These are phyloP conservation scores for Ectemnius cavifrons DNA, from an alignment of 2,888 invertebrate species.

Conservation along the genomic window DNA sequence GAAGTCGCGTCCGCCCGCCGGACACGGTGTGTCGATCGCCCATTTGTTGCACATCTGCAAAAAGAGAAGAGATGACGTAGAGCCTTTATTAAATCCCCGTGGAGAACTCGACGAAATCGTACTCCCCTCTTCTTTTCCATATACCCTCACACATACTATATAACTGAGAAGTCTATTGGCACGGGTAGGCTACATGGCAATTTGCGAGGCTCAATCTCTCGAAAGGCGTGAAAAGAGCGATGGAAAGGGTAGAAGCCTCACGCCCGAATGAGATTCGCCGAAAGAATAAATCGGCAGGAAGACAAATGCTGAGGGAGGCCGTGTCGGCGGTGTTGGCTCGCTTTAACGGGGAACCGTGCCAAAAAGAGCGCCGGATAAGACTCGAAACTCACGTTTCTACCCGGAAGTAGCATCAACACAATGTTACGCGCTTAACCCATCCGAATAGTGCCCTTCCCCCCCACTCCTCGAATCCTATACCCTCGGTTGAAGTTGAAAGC, in stretches of 20 bases:
- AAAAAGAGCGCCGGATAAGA: constrained; percentile 5
- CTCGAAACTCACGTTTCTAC: neutral
- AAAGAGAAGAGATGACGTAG: constrained; percentile 29
- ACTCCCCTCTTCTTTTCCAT: neutral
- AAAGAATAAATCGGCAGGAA: constrained; percentile 7
- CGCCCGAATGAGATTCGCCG: neutral
- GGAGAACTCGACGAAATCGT: neutral
- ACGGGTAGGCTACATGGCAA: neutral
- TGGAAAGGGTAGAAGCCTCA: neutral
- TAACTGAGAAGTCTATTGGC: no score
- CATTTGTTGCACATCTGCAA: constrained; percentile 81
- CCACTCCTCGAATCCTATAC: neutral
- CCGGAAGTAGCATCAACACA: constrained; percentile 9
- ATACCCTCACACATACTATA: neutral
- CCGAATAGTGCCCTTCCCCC: neutral
- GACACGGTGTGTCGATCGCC: constrained; percentile 83
- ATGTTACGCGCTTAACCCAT: constrained; percentile 7
- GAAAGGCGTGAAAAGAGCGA: neutral
- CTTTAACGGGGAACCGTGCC: constrained; percentile 2
- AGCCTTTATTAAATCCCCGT: neutral
- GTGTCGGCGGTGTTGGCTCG: neutral
- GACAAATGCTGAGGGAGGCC: neutral
- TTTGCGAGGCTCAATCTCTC: constrained; percentile 5
- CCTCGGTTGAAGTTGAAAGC: neutral
- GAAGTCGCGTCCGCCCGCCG: constrained; percentile 81